phyloP scores from a whole-genome alignment of 1,140 invertebrate genomes.

The Cotesia vestalis region DNA sequence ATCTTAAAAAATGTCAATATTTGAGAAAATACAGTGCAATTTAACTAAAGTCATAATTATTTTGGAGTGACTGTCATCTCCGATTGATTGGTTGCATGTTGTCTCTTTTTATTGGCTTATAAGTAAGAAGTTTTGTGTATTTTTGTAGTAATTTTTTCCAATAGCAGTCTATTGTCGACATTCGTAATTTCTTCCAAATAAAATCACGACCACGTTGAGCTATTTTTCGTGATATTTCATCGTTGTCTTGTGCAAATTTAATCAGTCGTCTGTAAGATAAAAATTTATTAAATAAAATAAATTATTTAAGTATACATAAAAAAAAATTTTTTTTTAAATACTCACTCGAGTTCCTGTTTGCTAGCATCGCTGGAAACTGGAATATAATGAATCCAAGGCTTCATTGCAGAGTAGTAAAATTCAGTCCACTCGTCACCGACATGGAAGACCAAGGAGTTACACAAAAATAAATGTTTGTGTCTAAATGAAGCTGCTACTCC shows the following conservation, averaged over 20 bases:
- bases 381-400: constrained; percentile 96
- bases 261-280: constrained; percentile 71
- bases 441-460: constrained; percentile 94
- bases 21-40: too few species aligned
- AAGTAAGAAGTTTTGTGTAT: constrained; percentile 83
- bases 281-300: constrained; percentile 29
- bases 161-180: constrained; percentile 86
- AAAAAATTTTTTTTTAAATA: constrained; percentile 22
- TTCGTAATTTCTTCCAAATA: constrained; percentile 83
- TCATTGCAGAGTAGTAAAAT: constrained; percentile 92
- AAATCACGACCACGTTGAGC: constrained; percentile 84
- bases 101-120: constrained; percentile 69
- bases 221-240: constrained; percentile 79
- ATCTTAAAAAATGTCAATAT: too few species aligned
- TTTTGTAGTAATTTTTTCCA: constrained; percentile 83
- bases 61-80: constrained; percentile 29
- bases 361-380: constrained; percentile 80
- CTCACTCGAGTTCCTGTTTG: constrained; percentile 72
- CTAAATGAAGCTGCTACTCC: constrained; percentile 97
- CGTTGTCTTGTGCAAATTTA: constrained; percentile 81
- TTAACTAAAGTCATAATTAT: neutral
- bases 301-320: constrained; percentile 9
- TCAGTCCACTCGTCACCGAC: constrained; percentile 95
- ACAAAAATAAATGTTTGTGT: constrained; percentile 96
- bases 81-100: constrained; percentile 66